Percentiles rank a stretch among this genome's conserved stretches.
Conservation (phyloP, 2,113 vertebrate species). For the Pyxicephalus adspersus region DNA sequence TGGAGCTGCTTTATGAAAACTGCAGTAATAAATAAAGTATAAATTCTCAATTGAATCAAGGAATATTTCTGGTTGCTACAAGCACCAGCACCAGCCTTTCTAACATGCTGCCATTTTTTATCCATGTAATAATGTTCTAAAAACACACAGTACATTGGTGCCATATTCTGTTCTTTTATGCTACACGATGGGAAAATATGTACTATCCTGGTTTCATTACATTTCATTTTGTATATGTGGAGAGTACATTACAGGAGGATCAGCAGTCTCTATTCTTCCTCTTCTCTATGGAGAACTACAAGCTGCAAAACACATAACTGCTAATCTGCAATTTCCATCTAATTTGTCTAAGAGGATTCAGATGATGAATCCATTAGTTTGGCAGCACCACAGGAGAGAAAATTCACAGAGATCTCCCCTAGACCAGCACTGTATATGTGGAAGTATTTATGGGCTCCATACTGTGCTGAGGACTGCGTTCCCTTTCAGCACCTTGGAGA, state of each 20-base stretch:
- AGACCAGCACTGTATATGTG: not conserved
- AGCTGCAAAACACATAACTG: constrained; percentile 44
- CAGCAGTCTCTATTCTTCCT: not conserved
- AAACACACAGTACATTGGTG: not conserved
- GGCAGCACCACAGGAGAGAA: not conserved
- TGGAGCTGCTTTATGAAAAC: no score
- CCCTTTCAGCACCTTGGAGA: constrained; percentile 22
- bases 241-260: constrained; percentile 4
- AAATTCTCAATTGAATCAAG: no score
- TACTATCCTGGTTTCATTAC: not conserved
- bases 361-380: constrained; percentile 44
- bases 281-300: constrained; percentile 39
- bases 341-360: constrained; percentile 41
- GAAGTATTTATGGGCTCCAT: not conserved
- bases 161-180: not conserved
- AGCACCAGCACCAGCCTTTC: no score
- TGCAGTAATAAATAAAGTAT: no score
- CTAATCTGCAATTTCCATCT: constrained; percentile 43
- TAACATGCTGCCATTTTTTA: no score
- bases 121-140: not conserved
- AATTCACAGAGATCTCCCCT: constrained; percentile 8
- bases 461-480: not conserved
- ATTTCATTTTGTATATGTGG: not conserved
- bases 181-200: not conserved
- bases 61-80: no score